Conservation (phyloP, 37 sponge, comb jelly and placozoan species). For the Eunapius fragilis region DNA sequence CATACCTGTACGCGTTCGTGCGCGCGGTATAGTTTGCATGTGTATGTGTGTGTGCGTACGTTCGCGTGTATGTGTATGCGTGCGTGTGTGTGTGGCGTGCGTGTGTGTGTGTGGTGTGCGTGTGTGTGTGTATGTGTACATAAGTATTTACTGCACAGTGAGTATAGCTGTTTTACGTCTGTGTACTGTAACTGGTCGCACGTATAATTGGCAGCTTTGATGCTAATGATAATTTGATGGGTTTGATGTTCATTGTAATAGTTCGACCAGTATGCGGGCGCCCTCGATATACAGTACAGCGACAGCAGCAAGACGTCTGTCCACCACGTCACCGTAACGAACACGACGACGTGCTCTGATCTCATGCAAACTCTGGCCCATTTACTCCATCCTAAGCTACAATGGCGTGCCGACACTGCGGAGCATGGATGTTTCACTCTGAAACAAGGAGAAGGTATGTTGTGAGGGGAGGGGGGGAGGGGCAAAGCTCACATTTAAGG, state of each 20-base stretch:
- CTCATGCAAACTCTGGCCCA: constrained; percentile 23
- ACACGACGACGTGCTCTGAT: constrained; percentile 1
- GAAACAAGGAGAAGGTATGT: constrained; percentile 40
- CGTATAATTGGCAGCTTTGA: not conserved
- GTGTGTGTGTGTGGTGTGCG: not conserved
- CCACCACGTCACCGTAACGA: constrained; percentile 14
- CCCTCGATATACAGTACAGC: not conserved
- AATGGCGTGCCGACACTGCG: not conserved
- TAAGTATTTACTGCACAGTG: too few relatives aligned
- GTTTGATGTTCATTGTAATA: not conserved
- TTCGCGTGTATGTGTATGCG: too few relatives aligned
- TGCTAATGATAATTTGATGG: not conserved
- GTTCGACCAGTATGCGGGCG: not conserved
- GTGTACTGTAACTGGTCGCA: not conserved
- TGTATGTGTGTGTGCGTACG: too few relatives aligned
- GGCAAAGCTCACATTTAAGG: too few relatives aligned
- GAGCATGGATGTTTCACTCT: constrained; percentile 36
- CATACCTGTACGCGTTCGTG: too few relatives aligned
- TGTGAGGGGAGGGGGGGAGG: too few relatives aligned
- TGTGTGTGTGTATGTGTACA: not conserved
- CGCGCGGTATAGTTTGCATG: too few relatives aligned
- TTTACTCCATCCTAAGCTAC: not conserved
- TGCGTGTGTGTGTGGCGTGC: too few relatives aligned
- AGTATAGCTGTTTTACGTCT: too few relatives aligned
- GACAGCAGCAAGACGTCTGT: not conserved